phyloP scores from a whole-genome alignment of 2,888 invertebrate genomes.

The Dryocosmus kuriphilus region DNA sequence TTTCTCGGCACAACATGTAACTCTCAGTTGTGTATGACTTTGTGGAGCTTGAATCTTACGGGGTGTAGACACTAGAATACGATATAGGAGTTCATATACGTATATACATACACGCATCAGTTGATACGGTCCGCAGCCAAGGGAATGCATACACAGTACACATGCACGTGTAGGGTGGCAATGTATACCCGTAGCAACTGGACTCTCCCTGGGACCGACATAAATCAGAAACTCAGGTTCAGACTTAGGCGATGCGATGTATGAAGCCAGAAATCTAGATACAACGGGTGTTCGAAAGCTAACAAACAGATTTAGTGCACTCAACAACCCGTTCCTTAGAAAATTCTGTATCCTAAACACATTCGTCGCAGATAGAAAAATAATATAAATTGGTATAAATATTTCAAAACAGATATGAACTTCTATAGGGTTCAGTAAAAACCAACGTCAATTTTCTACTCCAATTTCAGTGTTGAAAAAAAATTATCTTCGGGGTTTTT shows the following conservation, averaged over 20 bases:
- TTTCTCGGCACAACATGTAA: conserved; percentile 33
- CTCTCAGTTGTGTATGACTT: conserved; percentile 40
- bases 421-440: too few relatives aligned
- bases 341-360: neutral
- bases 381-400: too few relatives aligned
- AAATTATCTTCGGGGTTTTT: too few relatives aligned
- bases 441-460: too few relatives aligned
- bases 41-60: conserved; percentile 50
- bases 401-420: too few relatives aligned
- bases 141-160: conserved; percentile 29
- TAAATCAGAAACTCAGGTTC: conserved; percentile 70
- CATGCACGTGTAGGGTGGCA: conserved; percentile 30
- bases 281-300: conserved; percentile 59
- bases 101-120: conserved; percentile 42
- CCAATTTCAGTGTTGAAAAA: too few relatives aligned
- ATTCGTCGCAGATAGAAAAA: too few relatives aligned
- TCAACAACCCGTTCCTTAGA: neutral
- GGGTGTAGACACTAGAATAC: conserved; percentile 49
- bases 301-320: neutral
- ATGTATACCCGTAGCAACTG: conserved; percentile 63
- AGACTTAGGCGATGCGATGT: conserved; percentile 59
- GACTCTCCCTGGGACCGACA: conserved; percentile 67
- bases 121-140: conserved; percentile 15
- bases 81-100: conserved; percentile 21
- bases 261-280: conserved; percentile 68